Evolutionary conservation across 1,140 invertebrate genomes (phyloP).

Genomic region (Diploscapter pachys): DNA sequence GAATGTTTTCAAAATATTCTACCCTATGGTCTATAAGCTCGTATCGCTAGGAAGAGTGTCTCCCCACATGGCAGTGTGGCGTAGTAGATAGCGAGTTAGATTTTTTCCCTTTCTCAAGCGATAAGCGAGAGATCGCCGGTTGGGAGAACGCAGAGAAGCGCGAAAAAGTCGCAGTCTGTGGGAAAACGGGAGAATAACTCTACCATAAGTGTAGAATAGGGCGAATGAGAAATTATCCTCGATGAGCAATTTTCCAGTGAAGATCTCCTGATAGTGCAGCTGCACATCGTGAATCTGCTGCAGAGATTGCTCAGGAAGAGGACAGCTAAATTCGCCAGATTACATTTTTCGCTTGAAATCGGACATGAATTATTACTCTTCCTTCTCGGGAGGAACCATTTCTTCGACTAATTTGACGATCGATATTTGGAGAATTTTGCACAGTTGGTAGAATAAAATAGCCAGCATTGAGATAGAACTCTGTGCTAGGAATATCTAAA

Average conservation of each 20-base stretch:
- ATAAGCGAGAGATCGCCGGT: too few relatives aligned
- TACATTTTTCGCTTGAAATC: not conserved
- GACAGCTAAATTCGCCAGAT: slow-evolving; percentile 5
- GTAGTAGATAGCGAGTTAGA: too few relatives aligned
- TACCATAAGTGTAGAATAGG: slow-evolving; percentile 28
- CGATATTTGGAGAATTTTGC: slow-evolving; percentile 12
- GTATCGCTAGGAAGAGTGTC: too few relatives aligned
- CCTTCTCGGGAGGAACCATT: slow-evolving; percentile 28
- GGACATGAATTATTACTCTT: slow-evolving; percentile 16
- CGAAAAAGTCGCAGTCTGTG: too few relatives aligned
- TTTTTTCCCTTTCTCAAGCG: too few relatives aligned
- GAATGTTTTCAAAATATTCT: too few relatives aligned
- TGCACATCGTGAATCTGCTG: slow-evolving; percentile 34
- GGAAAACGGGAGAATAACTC: not conserved
- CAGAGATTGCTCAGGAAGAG: slow-evolving; percentile 24
- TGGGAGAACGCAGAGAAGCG: too few relatives aligned
- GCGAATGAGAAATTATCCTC: slow-evolving; percentile 32
- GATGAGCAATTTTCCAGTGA: slow-evolving; percentile 21
- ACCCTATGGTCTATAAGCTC: too few relatives aligned
- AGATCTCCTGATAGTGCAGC: slow-evolving; percentile 33
- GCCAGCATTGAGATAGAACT: slow-evolving; percentile 27
- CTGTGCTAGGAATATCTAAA: slow-evolving; percentile 26
- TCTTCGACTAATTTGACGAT: slow-evolving; percentile 24
- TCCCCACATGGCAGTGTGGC: too few relatives aligned
- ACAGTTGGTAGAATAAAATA: slow-evolving; percentile 30